These are phyloP conservation scores for Drosophila mimica DNA, from an alignment of 2,888 invertebrate genomes.

Conservation along the genomic window DNA sequence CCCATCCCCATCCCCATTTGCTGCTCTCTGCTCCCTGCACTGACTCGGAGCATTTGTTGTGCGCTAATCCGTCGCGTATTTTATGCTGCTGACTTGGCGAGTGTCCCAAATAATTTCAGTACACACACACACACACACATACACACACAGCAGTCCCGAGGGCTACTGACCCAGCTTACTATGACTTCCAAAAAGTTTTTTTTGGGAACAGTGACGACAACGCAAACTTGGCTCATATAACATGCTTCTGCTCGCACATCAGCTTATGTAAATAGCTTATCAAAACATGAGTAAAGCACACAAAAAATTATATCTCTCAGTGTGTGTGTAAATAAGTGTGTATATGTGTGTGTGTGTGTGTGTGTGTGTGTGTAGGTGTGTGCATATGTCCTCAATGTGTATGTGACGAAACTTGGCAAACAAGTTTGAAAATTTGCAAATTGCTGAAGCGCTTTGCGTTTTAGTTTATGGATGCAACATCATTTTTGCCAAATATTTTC, in stretches of 20 bases:
- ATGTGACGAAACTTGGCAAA: conserved; percentile 63
- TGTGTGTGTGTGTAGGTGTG: conserved; percentile 9
- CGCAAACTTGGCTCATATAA: conserved; percentile 61
- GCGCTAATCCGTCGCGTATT: conserved; percentile 76
- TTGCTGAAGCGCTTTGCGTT: conserved; percentile 71
- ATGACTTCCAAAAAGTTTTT: conserved; percentile 46
- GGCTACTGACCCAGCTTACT: conserved; percentile 52
- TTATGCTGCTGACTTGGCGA: conserved; percentile 62
- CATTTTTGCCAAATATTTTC: conserved; percentile 74
- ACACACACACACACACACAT: neutral
- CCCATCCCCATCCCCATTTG: neutral
- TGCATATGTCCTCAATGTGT: neutral
- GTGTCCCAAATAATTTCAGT: conserved; percentile 43
- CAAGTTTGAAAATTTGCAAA: conserved; percentile 66
- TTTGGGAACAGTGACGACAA: conserved; percentile 13
- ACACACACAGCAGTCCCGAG: conserved; percentile 23
- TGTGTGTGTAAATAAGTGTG: conserved; percentile 14
- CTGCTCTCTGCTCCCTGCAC: neutral
- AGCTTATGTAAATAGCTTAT: conserved; percentile 75
- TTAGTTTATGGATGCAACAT: conserved; percentile 78
- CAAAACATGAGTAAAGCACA: conserved; percentile 52
- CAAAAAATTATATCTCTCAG: conserved; percentile 22
- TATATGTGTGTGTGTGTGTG: conserved; percentile 11
- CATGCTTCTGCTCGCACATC: conserved; percentile 55
- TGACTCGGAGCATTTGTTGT: conserved; percentile 53